These are phyloP conservation scores for Saccopteryx leptura DNA, from an alignment of 2,113 vertebrate species.

Conservation along the genomic window DNA sequence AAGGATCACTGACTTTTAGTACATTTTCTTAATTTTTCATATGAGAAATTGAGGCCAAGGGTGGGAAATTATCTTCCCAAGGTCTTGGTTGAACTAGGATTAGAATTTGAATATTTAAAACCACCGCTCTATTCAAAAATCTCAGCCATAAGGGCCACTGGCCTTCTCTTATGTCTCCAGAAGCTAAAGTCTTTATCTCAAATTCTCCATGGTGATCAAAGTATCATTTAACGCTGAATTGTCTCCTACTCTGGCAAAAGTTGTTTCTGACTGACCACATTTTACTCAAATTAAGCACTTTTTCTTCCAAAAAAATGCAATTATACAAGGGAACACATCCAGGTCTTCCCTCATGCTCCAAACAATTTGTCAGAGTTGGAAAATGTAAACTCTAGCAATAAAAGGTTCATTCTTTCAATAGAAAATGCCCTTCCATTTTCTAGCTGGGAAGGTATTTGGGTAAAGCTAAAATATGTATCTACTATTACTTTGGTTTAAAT, in stretches of 20 bases:
- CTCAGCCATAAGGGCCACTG: not conserved
- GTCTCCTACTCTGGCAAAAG: conserved; percentile 70
- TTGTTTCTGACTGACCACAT: conserved; percentile 60
- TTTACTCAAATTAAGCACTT: conserved; percentile 72
- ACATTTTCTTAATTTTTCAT: conserved; percentile 64
- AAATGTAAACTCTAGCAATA: conserved; percentile 49
- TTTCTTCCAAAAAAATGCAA: conserved; percentile 67
- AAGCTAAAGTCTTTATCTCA: conserved; percentile 74
- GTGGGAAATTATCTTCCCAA: conserved; percentile 31
- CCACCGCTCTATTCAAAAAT: not conserved
- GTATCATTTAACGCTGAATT: conserved; percentile 57
- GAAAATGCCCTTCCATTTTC: conserved; percentile 52
- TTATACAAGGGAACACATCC: conserved; percentile 59
- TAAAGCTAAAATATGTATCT: conserved; percentile 25
- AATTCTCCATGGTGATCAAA: conserved; percentile 60
- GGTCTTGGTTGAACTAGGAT: conserved; percentile 20
- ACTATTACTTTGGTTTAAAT: conserved; percentile 59
- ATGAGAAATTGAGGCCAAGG: conserved; percentile 2
- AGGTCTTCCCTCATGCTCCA: not conserved
- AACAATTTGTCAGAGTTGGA: conserved; percentile 64
- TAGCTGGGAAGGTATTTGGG: conserved; percentile 61
- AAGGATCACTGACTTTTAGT: conserved; percentile 34
- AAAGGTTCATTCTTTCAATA: conserved; percentile 72
- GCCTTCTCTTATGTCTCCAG: conserved; percentile 33
- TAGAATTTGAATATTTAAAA: conserved; percentile 43